Percentiles rank a stretch among this genome's conserved stretches.
phyloP scores from a whole-genome alignment of 1,140 invertebrate genomes.

The Bombus huntii region DNA sequence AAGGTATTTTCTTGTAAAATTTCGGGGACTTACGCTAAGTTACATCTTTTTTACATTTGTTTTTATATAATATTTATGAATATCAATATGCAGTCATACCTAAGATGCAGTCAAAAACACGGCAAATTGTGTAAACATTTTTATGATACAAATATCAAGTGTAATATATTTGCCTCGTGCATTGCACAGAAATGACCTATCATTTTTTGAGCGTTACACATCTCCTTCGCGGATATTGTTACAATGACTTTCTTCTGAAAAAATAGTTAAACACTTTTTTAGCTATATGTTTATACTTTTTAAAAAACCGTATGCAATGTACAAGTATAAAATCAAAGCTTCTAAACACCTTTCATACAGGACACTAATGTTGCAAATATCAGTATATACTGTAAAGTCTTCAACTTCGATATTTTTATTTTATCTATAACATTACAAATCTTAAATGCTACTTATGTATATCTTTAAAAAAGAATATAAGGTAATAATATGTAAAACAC shows the following conservation, averaged over 20 bases:
- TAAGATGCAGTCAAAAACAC: neutral
- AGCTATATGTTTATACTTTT: conserved; percentile 3
- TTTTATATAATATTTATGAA: conserved; percentile 31
- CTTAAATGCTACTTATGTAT: neutral
- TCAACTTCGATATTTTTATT: neutral
- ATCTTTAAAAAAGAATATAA: neutral
- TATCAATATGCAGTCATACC: conserved; percentile 12
- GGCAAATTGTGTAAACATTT: conserved; percentile 22
- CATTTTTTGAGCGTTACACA: neutral
- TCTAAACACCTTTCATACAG: conserved; percentile 29
- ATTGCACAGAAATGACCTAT: conserved; percentile 8
- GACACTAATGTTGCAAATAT: conserved; percentile 35
- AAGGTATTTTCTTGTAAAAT: conserved; percentile 37
- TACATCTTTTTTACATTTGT: conserved; percentile 26
- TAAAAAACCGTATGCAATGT: neutral
- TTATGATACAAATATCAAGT: neutral
- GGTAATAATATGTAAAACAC: neutral
- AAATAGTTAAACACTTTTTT: conserved; percentile 22
- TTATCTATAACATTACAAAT: neutral
- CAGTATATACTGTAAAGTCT: conserved; percentile 1
- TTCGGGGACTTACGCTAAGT: conserved; percentile 32
- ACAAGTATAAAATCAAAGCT: conserved; percentile 1
- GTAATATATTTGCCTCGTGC: conserved; percentile 11
- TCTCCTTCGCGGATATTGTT: neutral
- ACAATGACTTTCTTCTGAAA: conserved; percentile 7